Conservation (phyloP, 2,113 vertebrate genomes). For the Microtus pennsylvanicus region DNA sequence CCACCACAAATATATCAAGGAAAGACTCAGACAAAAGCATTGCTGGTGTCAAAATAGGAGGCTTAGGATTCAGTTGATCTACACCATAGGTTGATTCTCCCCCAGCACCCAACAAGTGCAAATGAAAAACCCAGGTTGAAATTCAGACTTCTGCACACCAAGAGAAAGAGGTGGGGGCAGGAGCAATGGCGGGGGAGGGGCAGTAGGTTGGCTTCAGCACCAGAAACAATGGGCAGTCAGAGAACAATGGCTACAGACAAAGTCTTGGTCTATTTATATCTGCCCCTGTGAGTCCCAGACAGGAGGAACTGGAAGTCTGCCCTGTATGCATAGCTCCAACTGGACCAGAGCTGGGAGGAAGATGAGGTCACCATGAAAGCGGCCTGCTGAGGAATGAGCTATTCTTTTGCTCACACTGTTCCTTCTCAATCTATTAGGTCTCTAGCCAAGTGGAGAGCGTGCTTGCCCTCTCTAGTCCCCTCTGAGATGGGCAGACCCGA, state of each 20-base stretch:
- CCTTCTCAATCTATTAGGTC: constrained; percentile 41
- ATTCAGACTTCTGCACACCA: background rate
- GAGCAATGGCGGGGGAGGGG: no score
- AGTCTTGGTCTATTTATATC: constrained; percentile 83
- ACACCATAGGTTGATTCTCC: background rate
- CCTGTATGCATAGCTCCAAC: constrained; percentile 72
- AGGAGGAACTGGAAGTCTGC: constrained; percentile 83
- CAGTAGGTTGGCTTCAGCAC: background rate
- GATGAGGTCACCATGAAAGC: constrained; percentile 73
- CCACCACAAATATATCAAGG: constrained; percentile 38
- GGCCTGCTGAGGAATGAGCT: constrained; percentile 55
- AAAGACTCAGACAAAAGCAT: constrained; percentile 25
- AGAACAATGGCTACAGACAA: constrained; percentile 78
- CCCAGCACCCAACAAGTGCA: background rate
- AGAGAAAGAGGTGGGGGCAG: background rate
- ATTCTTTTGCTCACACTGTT: background rate
- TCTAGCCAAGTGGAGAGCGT: background rate
- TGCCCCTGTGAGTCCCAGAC: constrained; percentile 80
- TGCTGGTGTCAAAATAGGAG: background rate
- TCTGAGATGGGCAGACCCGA: background rate
- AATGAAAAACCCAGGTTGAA: background rate
- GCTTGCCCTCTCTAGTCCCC: background rate
- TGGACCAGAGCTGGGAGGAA: constrained; percentile 72
- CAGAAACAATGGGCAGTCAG: constrained; percentile 79
- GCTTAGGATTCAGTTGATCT: background rate